phyloP scores from a whole-genome alignment of 2,113 vertebrate species.

The Salvelinus fontinalis region DNA sequence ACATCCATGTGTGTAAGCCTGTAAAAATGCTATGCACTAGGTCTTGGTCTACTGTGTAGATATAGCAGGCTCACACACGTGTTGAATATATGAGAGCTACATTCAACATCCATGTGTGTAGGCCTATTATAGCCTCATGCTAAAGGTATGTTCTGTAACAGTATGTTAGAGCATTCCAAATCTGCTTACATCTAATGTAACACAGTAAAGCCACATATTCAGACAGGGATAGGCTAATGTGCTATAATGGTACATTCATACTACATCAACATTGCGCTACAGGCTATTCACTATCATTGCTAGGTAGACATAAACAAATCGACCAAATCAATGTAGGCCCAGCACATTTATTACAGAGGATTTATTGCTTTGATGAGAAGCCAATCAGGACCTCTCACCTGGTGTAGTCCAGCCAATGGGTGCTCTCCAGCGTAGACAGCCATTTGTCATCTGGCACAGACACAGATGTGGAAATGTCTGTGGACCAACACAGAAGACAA shows the following conservation, averaged over 20 bases:
- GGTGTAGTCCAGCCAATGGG: constrained; percentile 86
- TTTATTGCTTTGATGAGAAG: not conserved
- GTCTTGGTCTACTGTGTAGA: not conserved
- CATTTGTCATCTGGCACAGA: constrained; percentile 86
- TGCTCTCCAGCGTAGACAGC: constrained; percentile 89
- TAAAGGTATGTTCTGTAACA: not conserved
- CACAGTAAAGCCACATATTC: not conserved
- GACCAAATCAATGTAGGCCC: not conserved
- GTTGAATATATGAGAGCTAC: not conserved
- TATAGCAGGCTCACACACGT: not conserved
- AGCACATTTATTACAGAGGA: not conserved
- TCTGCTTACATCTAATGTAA: not conserved
- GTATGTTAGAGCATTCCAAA: not conserved
- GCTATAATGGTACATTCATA: no score
- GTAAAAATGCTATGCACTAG: no score
- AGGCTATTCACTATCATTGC: no score
- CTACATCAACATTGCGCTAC: no score
- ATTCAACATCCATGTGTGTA: not conserved
- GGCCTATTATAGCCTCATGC: not conserved
- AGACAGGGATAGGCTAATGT: no score
- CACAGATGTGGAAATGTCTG: constrained; percentile 81
- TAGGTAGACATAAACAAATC: not conserved
- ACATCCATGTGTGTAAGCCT: no score
- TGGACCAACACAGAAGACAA: not conserved
- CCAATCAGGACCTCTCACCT: constrained; percentile 69